phyloP scores from a whole-genome alignment of 2,113 vertebrate genomes.

The Callipepla squamata region DNA sequence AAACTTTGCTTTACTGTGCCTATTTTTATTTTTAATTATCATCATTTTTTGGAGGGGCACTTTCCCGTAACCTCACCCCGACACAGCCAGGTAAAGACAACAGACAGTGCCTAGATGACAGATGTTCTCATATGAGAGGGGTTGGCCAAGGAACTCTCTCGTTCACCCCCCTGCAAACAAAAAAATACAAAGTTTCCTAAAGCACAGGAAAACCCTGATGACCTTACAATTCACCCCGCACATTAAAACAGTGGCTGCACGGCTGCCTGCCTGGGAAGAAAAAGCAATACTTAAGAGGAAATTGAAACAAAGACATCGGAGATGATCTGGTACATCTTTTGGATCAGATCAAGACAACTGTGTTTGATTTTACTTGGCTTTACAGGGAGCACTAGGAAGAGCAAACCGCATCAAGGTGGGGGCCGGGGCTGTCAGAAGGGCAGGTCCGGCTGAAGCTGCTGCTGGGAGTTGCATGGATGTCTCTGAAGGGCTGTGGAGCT shows the following conservation, averaged over 20 bases:
- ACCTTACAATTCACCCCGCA: constrained; percentile 1
- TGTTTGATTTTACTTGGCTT: constrained; percentile 51
- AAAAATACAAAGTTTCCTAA: neutral
- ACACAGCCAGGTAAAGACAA: constrained; percentile 10
- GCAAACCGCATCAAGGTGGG: constrained; percentile 20
- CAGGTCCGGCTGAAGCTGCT: neutral
- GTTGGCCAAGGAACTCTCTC: neutral
- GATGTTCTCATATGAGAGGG: neutral
- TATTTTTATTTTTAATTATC: no score
- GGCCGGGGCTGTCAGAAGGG: neutral
- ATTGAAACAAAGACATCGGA: constrained; percentile 44
- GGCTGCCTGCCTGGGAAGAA: constrained; percentile 9
- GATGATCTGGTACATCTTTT: constrained; percentile 32
- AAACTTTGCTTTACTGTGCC: accelerated
- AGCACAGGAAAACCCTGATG: neutral
- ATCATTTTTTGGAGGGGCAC: neutral
- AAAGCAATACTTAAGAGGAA: constrained; percentile 42
- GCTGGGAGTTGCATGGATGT: neutral
- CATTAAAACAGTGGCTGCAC: constrained; percentile 11
- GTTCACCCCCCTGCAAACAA: neutral
- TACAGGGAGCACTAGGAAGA: constrained; percentile 1
- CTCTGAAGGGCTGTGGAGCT: neutral
- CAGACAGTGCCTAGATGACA: neutral
- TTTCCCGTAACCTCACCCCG: neutral
- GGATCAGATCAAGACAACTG: constrained; percentile 53